Conservation (phyloP, 2,888 invertebrate species). For the Drosophila niveifrons region DNA sequence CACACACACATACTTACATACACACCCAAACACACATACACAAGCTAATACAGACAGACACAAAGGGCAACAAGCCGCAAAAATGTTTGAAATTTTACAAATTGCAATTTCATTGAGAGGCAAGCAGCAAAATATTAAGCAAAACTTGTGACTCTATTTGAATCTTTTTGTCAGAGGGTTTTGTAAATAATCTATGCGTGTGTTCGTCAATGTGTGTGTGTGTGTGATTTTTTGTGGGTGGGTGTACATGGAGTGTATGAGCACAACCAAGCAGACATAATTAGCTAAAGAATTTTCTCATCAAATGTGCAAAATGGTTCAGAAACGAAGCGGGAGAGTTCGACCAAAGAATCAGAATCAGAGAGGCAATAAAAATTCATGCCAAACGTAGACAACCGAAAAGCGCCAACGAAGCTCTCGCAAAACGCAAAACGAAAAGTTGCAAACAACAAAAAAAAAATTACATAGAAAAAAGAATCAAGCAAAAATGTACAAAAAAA, state of each 20-base stretch:
- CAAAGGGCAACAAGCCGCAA: slow-evolving; percentile 72
- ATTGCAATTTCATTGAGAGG: slow-evolving; percentile 73
- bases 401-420: slow-evolving; percentile 51
- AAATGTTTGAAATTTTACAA: slow-evolving; percentile 75
- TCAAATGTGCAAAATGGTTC: slow-evolving; percentile 71
- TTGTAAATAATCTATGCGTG: neutral
- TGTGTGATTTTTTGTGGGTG: slow-evolving; percentile 9
- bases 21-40: slow-evolving; percentile 6
- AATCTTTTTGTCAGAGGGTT: slow-evolving; percentile 33
- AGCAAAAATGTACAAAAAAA: slow-evolving; percentile 15
- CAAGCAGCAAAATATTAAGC: slow-evolving; percentile 60
- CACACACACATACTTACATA: slow-evolving; percentile 14
- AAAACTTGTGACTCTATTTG: slow-evolving; percentile 63
- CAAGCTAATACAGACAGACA: slow-evolving; percentile 29
- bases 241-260: slow-evolving; percentile 28
- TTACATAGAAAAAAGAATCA: slow-evolving; percentile 24
- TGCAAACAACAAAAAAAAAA: slow-evolving; percentile 24
- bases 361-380: slow-evolving; percentile 55
- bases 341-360: slow-evolving; percentile 8
- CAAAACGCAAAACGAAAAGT: slow-evolving; percentile 64
- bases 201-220: slow-evolving; percentile 12
- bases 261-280: slow-evolving; percentile 74
- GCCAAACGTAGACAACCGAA: slow-evolving; percentile 50
- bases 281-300: slow-evolving; percentile 78
- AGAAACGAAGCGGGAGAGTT: slow-evolving; percentile 35